A percentile compares a stretch with the other conserved stretches of the same genome.
These are phyloP conservation scores for Aricia agestis DNA, from an alignment of 1,140 invertebrate genomes.

Conservation along the genomic window DNA sequence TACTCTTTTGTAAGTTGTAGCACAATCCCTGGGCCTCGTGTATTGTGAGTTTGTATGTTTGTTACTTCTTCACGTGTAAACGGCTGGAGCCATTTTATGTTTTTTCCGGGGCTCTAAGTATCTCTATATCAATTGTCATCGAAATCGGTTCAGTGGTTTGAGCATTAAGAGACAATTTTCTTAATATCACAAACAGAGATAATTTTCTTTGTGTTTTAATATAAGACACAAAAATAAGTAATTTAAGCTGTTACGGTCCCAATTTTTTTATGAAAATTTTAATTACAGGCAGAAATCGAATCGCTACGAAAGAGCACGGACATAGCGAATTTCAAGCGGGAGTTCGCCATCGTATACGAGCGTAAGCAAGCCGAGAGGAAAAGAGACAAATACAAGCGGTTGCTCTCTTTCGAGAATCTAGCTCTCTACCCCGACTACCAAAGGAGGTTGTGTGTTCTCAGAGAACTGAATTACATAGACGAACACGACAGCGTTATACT, in stretches of 20 bases:
- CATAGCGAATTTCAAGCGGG: slow-evolving; percentile 76
- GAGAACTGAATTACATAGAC: slow-evolving; percentile 82
- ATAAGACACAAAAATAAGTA: too few species aligned
- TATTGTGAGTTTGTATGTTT: too few species aligned
- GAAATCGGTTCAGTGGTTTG: too few species aligned
- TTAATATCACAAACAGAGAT: too few species aligned
- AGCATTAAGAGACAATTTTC: too few species aligned
- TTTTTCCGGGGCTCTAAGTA: too few species aligned
- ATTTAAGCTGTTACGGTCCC: too few species aligned
- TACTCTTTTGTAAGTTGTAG: background rate
- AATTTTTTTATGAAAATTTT: background rate
- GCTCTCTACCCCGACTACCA: slow-evolving; percentile 93
- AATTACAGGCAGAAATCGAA: slow-evolving; percentile 53
- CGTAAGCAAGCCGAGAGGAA: slow-evolving; percentile 84
- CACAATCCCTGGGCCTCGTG: background rate
- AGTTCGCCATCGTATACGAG: slow-evolving; percentile 85
- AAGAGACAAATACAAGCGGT: slow-evolving; percentile 82
- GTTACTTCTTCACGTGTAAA: too few species aligned
- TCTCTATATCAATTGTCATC: too few species aligned
- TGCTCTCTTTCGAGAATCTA: slow-evolving; percentile 90
- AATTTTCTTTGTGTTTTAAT: too few species aligned
- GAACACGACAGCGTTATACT: slow-evolving; percentile 77
- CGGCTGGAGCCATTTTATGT: too few species aligned
- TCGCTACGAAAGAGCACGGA: slow-evolving; percentile 56
- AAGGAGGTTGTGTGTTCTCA: slow-evolving; percentile 88